Evolutionary conservation across 2,888 invertebrate genomes (phyloP).

Genomic region (Eurytoma adleriae): DNA sequence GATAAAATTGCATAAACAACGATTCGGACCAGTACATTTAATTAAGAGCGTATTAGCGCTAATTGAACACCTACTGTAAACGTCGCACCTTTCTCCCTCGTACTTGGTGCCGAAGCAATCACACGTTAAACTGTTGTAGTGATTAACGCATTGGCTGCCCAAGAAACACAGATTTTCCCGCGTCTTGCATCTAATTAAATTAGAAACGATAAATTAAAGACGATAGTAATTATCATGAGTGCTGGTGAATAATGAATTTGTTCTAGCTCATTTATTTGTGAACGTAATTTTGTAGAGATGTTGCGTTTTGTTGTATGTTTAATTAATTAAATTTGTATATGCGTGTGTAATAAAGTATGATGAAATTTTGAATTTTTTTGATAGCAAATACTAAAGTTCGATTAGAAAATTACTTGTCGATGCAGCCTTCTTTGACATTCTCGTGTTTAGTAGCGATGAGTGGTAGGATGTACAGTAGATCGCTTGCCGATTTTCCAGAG

Average conservation of each 20-base stretch:
- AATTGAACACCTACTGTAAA: conserved; percentile 85
- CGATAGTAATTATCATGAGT: too few relatives aligned
- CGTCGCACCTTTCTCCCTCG: conserved; percentile 94
- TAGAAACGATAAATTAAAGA: too few relatives aligned
- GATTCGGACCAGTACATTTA: neutral
- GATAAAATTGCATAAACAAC: conserved; percentile 55
- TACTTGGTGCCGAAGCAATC: conserved; percentile 95
- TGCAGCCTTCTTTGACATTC: conserved; percentile 93
- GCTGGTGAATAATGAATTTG: neutral
- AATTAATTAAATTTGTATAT: too few relatives aligned
- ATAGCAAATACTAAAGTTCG: too few relatives aligned
- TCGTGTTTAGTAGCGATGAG: conserved; percentile 92
- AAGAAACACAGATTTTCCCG: conserved; percentile 91
- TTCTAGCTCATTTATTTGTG: neutral
- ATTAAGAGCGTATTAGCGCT: conserved; percentile 11
- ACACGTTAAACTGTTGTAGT: conserved; percentile 92
- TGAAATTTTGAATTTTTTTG: too few relatives aligned
- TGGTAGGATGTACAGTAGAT: conserved; percentile 88
- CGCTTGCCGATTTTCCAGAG: conserved; percentile 91
- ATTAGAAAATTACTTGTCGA: conserved; percentile 80
- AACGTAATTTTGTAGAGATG: too few relatives aligned
- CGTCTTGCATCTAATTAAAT: conserved; percentile 81
- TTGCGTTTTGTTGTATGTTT: too few relatives aligned
- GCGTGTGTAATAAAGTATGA: neutral
- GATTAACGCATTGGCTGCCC: conserved; percentile 93